Evolutionary conservation across 2,888 invertebrate species (phyloP).

Genomic region (Xanthostigma xanthostigma): DNA sequence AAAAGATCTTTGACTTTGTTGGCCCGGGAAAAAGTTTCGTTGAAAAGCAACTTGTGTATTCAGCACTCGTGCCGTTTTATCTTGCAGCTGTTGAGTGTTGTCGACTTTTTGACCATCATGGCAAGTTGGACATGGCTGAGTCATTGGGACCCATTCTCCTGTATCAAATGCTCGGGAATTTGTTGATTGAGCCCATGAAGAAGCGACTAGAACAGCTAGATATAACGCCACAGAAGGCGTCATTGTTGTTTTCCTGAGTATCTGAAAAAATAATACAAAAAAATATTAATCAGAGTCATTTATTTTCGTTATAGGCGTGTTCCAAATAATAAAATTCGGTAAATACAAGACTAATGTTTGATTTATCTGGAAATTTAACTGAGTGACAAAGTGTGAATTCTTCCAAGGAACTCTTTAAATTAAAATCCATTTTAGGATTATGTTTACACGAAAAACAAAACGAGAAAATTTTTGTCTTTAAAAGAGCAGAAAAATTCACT

Average conservation of each 20-base stretch:
- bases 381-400: no score
- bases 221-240: neutral
- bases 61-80: conserved; percentile 20
- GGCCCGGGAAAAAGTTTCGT: conserved; percentile 2
- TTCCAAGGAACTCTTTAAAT: no score
- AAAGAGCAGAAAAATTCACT: no score
- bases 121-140: conserved; percentile 24
- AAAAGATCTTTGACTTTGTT: conserved; percentile 13
- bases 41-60: conserved; percentile 17
- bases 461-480: no score
- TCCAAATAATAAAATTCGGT: no score
- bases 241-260: conserved; percentile 10
- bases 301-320: neutral
- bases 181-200: conserved; percentile 1
- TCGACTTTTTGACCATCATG: conserved; percentile 12
- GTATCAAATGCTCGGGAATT: conserved; percentile 21
- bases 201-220: neutral
- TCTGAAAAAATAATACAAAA: conserved; percentile 12
- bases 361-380: no score
- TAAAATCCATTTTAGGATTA: no score
- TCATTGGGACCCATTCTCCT: conserved; percentile 40
- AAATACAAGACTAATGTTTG: no score
- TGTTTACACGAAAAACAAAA: no score
- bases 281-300: neutral
- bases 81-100: conserved; percentile 14